Percentiles rank a stretch among this genome's conserved stretches.
These are phyloP conservation scores for Cryptotermes secundus DNA, from an alignment of 1,140 invertebrate genomes.

Conservation along the genomic window DNA sequence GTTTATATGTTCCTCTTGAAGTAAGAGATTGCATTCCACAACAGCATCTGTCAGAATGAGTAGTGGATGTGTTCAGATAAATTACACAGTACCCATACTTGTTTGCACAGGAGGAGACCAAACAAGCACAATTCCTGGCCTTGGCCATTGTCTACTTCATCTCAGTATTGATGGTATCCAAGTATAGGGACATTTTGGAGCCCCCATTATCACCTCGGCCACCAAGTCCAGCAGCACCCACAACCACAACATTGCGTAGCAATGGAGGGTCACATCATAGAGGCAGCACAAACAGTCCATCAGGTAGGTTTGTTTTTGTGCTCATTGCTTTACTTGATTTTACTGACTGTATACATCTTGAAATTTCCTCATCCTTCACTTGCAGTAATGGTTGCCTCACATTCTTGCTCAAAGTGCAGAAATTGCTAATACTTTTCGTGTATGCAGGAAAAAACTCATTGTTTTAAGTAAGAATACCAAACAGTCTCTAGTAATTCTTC, in stretches of 20 bases:
- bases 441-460: background rate
- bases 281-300: slow-evolving; percentile 57
- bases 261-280: slow-evolving; percentile 58
- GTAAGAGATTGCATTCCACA: no score
- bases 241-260: slow-evolving; percentile 51
- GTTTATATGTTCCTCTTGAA: no score
- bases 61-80: no score
- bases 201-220: slow-evolving; percentile 68
- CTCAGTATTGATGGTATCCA: slow-evolving; percentile 99
- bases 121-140: slow-evolving; percentile 98
- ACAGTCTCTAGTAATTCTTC: background rate
- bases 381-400: background rate
- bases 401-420: background rate
- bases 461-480: background rate
- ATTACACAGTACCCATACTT: no score
- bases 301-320: slow-evolving; percentile 52
- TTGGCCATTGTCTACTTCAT: slow-evolving; percentile 99
- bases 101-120: slow-evolving; percentile 89
- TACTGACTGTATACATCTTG: background rate
- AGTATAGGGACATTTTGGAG: slow-evolving; percentile 98
- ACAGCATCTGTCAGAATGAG: no score
- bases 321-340: background rate
- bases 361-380: background rate
- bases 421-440: background rate
- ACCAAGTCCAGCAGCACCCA: slow-evolving; percentile 56